A percentile compares a stretch with the other conserved stretches of the same genome.
These are phyloP conservation scores for Colostygia pectinataria DNA, from an alignment of 2,888 invertebrate species.

Conservation along the genomic window DNA sequence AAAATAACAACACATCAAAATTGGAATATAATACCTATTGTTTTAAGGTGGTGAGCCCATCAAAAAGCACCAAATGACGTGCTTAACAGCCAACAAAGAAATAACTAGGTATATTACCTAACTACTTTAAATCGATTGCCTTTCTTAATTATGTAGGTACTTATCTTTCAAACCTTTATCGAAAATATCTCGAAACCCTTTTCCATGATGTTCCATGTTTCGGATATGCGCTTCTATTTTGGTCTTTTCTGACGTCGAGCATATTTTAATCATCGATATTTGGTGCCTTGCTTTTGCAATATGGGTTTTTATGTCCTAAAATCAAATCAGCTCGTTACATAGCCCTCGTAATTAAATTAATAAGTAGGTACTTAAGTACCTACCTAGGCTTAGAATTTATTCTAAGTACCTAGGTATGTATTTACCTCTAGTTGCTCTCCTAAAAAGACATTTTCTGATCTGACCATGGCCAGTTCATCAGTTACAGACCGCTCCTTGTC, in stretches of 20 bases:
- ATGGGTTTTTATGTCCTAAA: conserved; percentile 53
- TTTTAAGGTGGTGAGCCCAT: too few species aligned
- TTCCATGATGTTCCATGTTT: conserved; percentile 47
- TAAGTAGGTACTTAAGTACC: not conserved
- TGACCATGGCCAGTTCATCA: conserved; percentile 50
- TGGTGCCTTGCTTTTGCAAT: conserved; percentile 52
- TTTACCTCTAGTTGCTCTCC: conserved; percentile 57
- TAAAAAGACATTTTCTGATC: conserved; percentile 50
- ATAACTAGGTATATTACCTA: too few species aligned
- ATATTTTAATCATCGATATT: conserved; percentile 59
- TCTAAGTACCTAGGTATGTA: conserved; percentile 5
- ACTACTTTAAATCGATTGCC: too few species aligned
- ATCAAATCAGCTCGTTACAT: not conserved
- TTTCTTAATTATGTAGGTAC: too few species aligned
- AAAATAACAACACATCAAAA: not conserved
- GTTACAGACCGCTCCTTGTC: conserved; percentile 47
- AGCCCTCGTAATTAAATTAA: not conserved
- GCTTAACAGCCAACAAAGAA: too few species aligned
- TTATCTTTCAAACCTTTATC: conserved; percentile 51
- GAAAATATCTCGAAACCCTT: conserved; percentile 52
- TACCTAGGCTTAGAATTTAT: not conserved
- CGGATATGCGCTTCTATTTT: conserved; percentile 51
- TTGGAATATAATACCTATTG: not conserved
- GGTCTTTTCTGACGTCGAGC: conserved; percentile 55
- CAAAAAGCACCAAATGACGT: too few species aligned